These are phyloP conservation scores for Apostichopus leukothele DNA, from an alignment of 53 echinoderm and acorn worm genomes.

Conservation along the genomic window DNA sequence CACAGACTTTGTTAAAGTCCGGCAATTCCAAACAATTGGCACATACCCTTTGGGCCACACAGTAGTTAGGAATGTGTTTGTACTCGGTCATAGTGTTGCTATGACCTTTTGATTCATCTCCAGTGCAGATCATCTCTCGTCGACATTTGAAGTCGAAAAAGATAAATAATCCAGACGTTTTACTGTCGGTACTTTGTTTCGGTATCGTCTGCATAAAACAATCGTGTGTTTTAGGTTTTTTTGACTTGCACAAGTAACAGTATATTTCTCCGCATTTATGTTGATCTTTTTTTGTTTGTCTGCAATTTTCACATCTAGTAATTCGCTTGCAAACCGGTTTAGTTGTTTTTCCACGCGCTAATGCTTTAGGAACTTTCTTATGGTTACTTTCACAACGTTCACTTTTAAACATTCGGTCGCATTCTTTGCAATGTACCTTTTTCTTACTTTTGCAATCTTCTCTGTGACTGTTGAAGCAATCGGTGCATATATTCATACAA, in stretches of 20 bases:
- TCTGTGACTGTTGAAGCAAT: constrained; percentile 35
- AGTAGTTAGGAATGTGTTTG: constrained; percentile 36
- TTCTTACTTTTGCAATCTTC: neutral
- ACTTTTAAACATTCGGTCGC: constrained; percentile 59
- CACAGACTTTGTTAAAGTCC: neutral
- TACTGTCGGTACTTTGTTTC: neutral
- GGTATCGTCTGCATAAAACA: constrained; percentile 51
- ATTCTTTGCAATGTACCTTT: constrained; percentile 15
- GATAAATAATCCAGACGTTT: neutral
- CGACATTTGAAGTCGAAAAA: constrained; percentile 55
- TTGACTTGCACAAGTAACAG: constrained; percentile 49
- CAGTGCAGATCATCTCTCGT: neutral
- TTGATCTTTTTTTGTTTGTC: neutral
- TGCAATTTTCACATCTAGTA: neutral
- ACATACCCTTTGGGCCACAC: constrained; percentile 48
- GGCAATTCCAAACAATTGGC: neutral
- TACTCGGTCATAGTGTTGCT: neutral
- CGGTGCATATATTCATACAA: constrained; percentile 42
- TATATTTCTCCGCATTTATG: constrained; percentile 13
- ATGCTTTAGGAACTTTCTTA: constrained; percentile 8
- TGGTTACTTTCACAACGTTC: constrained; percentile 49
- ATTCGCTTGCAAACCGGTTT: constrained; percentile 17
- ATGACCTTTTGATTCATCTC: neutral
- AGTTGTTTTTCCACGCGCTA: neutral
- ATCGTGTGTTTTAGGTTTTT: constrained; percentile 27